Conservation (phyloP, 2,797 vertebrate species). For the Enteromius paludinosus region DNA sequence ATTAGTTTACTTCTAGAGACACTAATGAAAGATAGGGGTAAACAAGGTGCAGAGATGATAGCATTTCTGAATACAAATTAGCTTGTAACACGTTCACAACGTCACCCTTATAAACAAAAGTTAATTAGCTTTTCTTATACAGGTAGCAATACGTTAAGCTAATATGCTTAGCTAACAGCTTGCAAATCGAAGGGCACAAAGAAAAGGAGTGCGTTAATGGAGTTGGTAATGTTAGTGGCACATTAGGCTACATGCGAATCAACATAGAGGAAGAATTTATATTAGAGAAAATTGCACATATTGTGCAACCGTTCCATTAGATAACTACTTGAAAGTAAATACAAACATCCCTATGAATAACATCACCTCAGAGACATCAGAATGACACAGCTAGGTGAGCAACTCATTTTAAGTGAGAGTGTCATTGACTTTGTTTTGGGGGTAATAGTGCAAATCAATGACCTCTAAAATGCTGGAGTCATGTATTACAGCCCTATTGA, state of each 20-base stretch:
- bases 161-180: neutral
- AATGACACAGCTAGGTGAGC: slow-evolving; percentile 13
- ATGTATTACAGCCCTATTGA: slow-evolving; percentile 51
- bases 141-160: neutral
- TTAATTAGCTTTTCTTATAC: neutral
- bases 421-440: slow-evolving; percentile 53
- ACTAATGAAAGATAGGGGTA: neutral
- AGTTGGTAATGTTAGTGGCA: neutral
- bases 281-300: neutral
- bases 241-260: neutral
- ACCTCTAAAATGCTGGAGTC: slow-evolving; percentile 46
- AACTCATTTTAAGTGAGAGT: slow-evolving; percentile 48
- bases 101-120: neutral
- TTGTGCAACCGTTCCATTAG: neutral
- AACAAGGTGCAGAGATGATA: neutral
- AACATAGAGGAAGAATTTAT: neutral
- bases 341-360: slow-evolving; percentile 31
- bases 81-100: neutral
- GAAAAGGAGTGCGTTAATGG: neutral
- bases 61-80: neutral
- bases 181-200: neutral
- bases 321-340: neutral
- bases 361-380: slow-evolving; percentile 4
- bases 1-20: neutral
- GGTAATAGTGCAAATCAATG: slow-evolving; percentile 58